Evolutionary conservation across 2,113 vertebrate genomes (phyloP).

Genomic region (Chamaetylas fuelleborni): DNA sequence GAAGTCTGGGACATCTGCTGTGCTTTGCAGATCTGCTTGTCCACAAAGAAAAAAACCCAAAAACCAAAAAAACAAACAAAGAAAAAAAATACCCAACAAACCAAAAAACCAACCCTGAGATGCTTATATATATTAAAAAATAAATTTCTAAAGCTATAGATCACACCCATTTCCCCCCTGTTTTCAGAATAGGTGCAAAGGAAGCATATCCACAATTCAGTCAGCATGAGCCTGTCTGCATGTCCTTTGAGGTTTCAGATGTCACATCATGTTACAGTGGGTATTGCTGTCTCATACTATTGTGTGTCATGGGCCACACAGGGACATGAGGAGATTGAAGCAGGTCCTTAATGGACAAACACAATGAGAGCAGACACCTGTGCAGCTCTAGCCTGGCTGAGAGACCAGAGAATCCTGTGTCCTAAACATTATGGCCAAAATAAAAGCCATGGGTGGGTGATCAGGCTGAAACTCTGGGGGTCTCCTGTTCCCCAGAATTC

Average conservation of each 20-base stretch:
- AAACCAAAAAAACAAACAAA: no score
- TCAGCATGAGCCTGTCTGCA: background rate
- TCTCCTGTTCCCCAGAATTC: background rate
- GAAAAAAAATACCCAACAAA: background rate
- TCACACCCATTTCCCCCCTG: background rate
- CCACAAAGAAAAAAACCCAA: background rate
- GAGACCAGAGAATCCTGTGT: background rate
- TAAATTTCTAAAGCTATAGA: background rate
- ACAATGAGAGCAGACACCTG: conserved; percentile 10
- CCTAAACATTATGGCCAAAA: background rate
- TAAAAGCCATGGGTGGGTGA: background rate
- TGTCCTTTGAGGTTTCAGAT: conserved; percentile 51
- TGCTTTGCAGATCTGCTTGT: conserved; percentile 7
- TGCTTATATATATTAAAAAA: background rate
- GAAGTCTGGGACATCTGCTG: conserved; percentile 29
- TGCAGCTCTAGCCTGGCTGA: conserved; percentile 39
- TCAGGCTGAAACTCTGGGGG: background rate
- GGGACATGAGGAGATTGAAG: conserved; percentile 27
- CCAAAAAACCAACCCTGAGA: background rate
- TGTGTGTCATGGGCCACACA: background rate
- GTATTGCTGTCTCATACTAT: background rate
- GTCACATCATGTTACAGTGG: conserved; percentile 40
- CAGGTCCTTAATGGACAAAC: background rate
- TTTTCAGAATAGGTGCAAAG: background rate
- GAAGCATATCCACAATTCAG: background rate